Evolutionary conservation across 1,140 invertebrate species (phyloP).

Genomic region (Drosophila sproati): DNA sequence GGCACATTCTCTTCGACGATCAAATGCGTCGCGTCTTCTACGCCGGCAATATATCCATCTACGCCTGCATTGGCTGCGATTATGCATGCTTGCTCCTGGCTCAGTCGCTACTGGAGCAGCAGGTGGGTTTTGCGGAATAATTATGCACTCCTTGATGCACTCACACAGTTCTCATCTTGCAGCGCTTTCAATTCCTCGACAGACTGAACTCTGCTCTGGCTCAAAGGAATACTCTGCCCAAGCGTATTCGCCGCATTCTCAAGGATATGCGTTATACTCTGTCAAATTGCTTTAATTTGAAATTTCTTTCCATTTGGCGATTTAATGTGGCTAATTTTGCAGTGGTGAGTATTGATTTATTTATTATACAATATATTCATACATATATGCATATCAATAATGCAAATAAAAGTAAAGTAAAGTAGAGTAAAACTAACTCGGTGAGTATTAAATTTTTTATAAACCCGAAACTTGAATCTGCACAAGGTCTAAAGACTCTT

Average conservation of each 20-base stretch:
- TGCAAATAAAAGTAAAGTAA: too few species aligned
- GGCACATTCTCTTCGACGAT: constrained; percentile 64
- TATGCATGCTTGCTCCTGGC: constrained; percentile 55
- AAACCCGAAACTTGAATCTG: too few species aligned
- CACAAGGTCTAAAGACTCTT: too few species aligned
- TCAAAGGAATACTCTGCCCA: constrained; percentile 13
- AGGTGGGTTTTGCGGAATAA: constrained; percentile 34
- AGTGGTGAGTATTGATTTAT: constrained; percentile 26
- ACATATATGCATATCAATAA: too few species aligned
- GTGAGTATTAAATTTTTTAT: too few species aligned
- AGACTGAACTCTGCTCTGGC: constrained; percentile 15
- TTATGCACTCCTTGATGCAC: background rate
- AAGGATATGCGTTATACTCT: constrained; percentile 55
- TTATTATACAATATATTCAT: too few species aligned
- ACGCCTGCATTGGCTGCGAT: constrained; percentile 68
- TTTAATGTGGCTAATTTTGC: constrained; percentile 49
- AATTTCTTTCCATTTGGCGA: constrained; percentile 31
- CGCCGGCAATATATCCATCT: constrained; percentile 68
- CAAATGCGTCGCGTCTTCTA: constrained; percentile 65
- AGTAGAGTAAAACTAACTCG: too few species aligned
- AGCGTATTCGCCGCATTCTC: constrained; percentile 11
- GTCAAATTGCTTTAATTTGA: constrained; percentile 16
- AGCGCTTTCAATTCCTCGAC: constrained; percentile 43
- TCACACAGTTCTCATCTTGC: background rate
- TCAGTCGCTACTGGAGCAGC: constrained; percentile 39